Base-by-base conservation (phyloP, 2,113 vertebrate genomes). In the Theropithecus gelada region DNA sequence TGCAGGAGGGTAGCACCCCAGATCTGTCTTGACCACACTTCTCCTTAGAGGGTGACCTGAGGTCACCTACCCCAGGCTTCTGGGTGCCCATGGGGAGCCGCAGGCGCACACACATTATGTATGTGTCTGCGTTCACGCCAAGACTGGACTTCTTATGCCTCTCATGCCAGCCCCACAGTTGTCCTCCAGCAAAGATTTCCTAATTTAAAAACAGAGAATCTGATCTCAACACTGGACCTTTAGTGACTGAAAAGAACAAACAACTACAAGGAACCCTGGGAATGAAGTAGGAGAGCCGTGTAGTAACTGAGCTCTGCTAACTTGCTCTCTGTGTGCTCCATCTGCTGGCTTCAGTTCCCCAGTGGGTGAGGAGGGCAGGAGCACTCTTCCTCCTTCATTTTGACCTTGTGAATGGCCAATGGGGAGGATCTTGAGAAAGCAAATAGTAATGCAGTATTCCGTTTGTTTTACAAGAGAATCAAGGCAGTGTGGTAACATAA, bases 241-340 rank as follows among this genome's bases (percentile, higher is more conserved):
- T 75, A 61, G 38, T 94, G 52, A 68, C 75, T 80, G 17, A 48
- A 57, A 92, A 87, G 55, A 89, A 75, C 59, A 57, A 93, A 84
- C 43, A 76, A 57, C 83, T 52, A 5, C 40, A 40, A 72, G 50
- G 94, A 79, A 25, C 4, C 23, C 32, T 83, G 14, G 52, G 35
- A 79, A 61, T 76, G 87, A 80, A 3, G 25, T 57, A 66, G 92
- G 70, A 94, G 70, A 76, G 18, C 1, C 10, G 5, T 7, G 38
- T 38, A 90, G 8, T 27, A 70, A 40, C 18, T 13, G 27, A 32
- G 14, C 50, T 38, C 45, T 59, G 23, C 14, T 61, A 7, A 8
- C 55, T 66, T 32, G 6, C 5, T 76, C 32, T 1, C 40, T 11
- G 2, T 11, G 16, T 5, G 4, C 11, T 8, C 18, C 5, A 2